phyloP scores from a whole-genome alignment of 2,888 invertebrate genomes.

The Thera obeliscata region DNA sequence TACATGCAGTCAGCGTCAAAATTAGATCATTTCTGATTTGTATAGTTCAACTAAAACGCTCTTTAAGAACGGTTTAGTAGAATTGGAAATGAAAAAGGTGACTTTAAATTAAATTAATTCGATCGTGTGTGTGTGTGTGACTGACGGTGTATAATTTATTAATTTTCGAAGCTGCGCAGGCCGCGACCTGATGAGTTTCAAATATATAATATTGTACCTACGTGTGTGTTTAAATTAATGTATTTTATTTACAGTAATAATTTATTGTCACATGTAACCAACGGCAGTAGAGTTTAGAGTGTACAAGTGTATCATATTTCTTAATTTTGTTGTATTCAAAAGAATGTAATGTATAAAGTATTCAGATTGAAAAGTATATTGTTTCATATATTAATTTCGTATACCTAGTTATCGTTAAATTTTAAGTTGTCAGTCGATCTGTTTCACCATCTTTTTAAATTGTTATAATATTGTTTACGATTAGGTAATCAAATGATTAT shows the following conservation, averaged over 20 bases:
- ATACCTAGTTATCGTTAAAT: slow-evolving; percentile 16
- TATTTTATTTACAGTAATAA: slow-evolving; percentile 39
- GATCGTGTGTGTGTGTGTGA: slow-evolving; percentile 4
- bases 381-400: slow-evolving; percentile 50
- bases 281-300: slow-evolving; percentile 68
- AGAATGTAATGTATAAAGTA: slow-evolving; percentile 67
- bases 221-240: slow-evolving; percentile 24
- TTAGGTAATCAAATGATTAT: neutral
- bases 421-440: slow-evolving; percentile 17
- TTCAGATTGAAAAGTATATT: slow-evolving; percentile 61
- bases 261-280: slow-evolving; percentile 66
- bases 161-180: slow-evolving; percentile 18
- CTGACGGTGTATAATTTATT: slow-evolving; percentile 15
- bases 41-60: too few relatives aligned
- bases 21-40: too few relatives aligned
- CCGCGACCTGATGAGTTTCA: slow-evolving; percentile 7
- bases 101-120: neutral
- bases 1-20: too few relatives aligned
- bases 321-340: slow-evolving; percentile 44
- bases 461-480: slow-evolving; percentile 2
- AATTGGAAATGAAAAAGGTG: neutral
- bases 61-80: neutral
- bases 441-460: slow-evolving; percentile 21
- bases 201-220: slow-evolving; percentile 26
- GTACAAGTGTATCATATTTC: slow-evolving; percentile 69